Evolutionary conservation across 2,797 vertebrate genomes (phyloP).

Genomic region (Perodicticus potto): DNA sequence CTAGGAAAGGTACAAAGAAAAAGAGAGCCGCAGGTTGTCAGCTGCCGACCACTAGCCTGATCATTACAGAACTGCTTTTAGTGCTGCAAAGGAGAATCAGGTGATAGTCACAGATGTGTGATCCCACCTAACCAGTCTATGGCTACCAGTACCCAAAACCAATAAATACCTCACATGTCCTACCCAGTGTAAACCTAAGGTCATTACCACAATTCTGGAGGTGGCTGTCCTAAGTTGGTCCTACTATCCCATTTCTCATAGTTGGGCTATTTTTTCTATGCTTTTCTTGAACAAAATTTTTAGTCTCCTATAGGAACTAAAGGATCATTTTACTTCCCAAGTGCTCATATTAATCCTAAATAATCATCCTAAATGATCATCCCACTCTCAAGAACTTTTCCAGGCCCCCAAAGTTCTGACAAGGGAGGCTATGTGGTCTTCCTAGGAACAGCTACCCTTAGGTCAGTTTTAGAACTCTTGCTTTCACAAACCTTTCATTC

Average conservation of each 20-base stretch:
- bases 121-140: background rate
- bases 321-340: background rate
- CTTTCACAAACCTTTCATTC: background rate
- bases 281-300: background rate
- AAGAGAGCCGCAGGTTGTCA: background rate
- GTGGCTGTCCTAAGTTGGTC: background rate
- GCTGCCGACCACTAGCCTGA: background rate
- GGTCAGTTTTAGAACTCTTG: background rate
- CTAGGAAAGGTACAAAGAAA: background rate
- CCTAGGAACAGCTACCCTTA: background rate
- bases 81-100: background rate
- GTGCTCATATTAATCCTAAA: background rate
- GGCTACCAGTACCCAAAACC: background rate
- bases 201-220: background rate
- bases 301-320: background rate
- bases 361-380: background rate
- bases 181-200: background rate
- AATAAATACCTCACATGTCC: background rate
- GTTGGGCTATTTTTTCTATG: background rate
- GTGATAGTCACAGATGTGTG: background rate
- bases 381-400: background rate
- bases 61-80: background rate
- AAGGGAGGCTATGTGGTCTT: background rate
- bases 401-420: background rate
- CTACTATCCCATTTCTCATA: background rate